Conservation (phyloP, 2,113 vertebrate species). For the Thunnus maccoyii region DNA sequence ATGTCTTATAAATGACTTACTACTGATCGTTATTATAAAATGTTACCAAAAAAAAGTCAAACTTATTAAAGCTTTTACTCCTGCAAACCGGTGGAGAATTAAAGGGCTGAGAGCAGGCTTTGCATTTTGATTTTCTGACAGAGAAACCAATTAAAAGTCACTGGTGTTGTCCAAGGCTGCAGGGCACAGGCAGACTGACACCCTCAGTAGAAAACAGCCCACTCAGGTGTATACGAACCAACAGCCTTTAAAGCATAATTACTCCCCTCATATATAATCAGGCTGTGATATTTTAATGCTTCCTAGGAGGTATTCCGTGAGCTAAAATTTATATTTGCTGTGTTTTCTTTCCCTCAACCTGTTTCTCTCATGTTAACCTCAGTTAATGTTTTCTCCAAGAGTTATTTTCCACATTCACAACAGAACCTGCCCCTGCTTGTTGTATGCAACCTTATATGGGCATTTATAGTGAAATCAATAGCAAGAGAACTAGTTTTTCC, state of each 20-base stretch:
- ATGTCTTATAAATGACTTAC: no score
- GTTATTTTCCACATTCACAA: not conserved
- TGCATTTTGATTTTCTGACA: constrained; percentile 71
- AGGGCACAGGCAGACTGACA: constrained; percentile 72
- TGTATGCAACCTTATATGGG: not conserved
- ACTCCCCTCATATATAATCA: constrained; percentile 49
- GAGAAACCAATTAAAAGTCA: constrained; percentile 77
- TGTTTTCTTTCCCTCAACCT: constrained; percentile 7
- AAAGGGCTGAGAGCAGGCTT: constrained; percentile 59
- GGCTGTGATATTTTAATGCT: constrained; percentile 21
- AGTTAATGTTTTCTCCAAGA: constrained; percentile 2
- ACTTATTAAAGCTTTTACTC: constrained; percentile 57
- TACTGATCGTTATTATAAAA: no score
- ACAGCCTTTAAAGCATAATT: constrained; percentile 48
- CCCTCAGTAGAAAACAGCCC: constrained; percentile 47
- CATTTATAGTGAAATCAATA: not conserved
- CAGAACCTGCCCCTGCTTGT: constrained; percentile 15
- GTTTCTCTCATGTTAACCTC: constrained; percentile 14
- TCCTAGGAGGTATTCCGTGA: constrained; percentile 15
- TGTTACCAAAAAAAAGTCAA: not conserved
- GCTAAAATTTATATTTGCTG: constrained; percentile 25
- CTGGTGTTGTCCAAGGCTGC: constrained; percentile 64
- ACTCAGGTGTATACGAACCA: constrained; percentile 58
- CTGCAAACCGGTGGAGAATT: constrained; percentile 67
- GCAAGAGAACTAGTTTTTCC: constrained; percentile 31